These are phyloP conservation scores for Apodemus speciosus DNA, from an alignment of 2,113 vertebrate genomes.

Conservation along the genomic window DNA sequence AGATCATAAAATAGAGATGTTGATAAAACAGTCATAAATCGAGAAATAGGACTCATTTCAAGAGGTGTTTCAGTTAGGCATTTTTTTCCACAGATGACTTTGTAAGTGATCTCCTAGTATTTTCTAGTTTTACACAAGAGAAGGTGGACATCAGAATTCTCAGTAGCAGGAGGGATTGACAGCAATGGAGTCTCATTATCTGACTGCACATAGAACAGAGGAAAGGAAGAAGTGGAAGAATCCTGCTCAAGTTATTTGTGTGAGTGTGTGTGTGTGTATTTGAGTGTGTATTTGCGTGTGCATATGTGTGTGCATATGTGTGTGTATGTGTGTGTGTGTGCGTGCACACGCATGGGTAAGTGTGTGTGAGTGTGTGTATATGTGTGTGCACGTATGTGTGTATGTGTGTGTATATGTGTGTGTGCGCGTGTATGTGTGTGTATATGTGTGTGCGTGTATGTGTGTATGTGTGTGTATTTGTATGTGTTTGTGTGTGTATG, in stretches of 20 bases:
- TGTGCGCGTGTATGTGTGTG: not conserved
- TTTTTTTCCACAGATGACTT: not conserved
- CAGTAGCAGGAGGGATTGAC: not conserved
- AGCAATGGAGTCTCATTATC: not conserved
- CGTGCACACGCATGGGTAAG: too few relatives aligned
- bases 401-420: not conserved
- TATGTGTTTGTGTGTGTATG: too few relatives aligned
- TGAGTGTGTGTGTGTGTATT: not conserved
- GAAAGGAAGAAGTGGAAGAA: not conserved
- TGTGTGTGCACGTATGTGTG: not conserved
- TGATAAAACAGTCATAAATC: not conserved
- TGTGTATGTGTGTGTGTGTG: not conserved
- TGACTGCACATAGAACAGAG: not conserved
- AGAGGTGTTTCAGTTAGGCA: not conserved
- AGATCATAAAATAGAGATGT: not conserved
- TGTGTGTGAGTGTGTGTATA: too few relatives aligned
- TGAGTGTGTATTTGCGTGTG: too few relatives aligned
- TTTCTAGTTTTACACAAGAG: not conserved
- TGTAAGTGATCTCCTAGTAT: not conserved
- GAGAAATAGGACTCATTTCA: not conserved
- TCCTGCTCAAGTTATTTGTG: not conserved
- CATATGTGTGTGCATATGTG: too few relatives aligned
- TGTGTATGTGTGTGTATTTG: not conserved
- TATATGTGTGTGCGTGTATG: too few relatives aligned
- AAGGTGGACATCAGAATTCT: not conserved